These are phyloP conservation scores for Coracias cyanogaster DNA, from an alignment of 2,797 vertebrate species.

Conservation along the genomic window DNA sequence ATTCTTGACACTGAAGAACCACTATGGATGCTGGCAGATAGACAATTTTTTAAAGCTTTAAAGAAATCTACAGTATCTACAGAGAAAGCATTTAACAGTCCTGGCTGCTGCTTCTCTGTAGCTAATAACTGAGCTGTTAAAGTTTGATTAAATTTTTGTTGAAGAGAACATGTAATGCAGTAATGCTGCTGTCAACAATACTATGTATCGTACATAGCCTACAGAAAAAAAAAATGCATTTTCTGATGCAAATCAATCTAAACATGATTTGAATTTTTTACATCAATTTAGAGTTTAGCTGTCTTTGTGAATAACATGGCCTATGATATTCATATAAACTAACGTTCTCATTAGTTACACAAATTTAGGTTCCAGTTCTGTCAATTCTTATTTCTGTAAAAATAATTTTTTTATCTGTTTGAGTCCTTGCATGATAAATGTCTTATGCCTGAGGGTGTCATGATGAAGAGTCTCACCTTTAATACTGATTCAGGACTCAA, in stretches of 20 bases:
- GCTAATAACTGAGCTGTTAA: not conserved
- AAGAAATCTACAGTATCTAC: not conserved
- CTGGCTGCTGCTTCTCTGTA: not conserved
- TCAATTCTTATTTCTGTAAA: not conserved
- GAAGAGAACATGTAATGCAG: not conserved
- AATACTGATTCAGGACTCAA: not conserved
- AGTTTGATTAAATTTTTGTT: not conserved
- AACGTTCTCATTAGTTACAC: not conserved
- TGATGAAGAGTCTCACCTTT: not conserved
- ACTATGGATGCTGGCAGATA: not conserved
- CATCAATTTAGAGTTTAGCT: not conserved
- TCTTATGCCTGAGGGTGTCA: not conserved
- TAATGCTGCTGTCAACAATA: not conserved
- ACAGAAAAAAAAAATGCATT: not conserved
- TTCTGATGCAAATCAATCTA: not conserved
- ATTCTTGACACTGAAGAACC: not conserved
- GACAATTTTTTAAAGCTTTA: not conserved
- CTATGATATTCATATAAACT: not conserved
- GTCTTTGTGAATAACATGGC: not conserved
- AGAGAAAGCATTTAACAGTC: not conserved
- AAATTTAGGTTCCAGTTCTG: not conserved
- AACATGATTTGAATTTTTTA: not conserved
- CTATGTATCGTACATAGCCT: not conserved
- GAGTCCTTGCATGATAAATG: not conserved
- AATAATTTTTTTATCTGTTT: not conserved